These are phyloP conservation scores for Choloepus hoffmanni DNA, from an alignment of 2,113 vertebrate species.

Conservation along the genomic window DNA sequence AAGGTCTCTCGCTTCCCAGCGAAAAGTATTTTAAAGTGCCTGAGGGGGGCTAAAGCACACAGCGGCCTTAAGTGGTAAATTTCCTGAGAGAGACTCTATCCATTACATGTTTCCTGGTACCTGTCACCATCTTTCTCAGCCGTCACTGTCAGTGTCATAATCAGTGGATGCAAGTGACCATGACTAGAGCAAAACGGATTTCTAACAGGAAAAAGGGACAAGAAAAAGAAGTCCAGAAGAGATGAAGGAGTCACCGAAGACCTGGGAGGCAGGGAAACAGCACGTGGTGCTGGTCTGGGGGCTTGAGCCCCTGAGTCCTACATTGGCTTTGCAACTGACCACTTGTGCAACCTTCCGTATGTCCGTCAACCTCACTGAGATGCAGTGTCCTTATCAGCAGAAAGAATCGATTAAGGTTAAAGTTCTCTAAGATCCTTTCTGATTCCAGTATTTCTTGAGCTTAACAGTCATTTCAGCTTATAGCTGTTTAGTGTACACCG, in stretches of 20 bases:
- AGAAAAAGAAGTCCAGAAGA: neutral
- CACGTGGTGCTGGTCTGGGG: neutral
- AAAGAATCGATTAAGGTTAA: neutral
- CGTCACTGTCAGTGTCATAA: neutral
- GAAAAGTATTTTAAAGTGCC: constrained; percentile 66
- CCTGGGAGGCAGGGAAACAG: too few species aligned
- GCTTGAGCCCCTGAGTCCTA: rapidly evolving
- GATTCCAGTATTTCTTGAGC: neutral
- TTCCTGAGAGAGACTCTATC: constrained; percentile 5
- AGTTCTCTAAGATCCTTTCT: neutral
- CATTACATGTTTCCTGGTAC: neutral
- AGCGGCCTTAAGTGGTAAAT: constrained; percentile 51
- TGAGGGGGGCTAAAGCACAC: neutral
- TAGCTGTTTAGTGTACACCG: neutral
- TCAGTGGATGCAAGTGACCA: neutral
- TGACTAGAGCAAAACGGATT: constrained; percentile 23
- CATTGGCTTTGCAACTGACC: too few species aligned
- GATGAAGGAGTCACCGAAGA: neutral
- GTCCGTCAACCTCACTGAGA: neutral
- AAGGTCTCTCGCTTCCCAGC: constrained; percentile 38
- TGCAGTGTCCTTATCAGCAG: neutral
- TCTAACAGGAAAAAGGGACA: neutral
- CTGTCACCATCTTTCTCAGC: neutral
- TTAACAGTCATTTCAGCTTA: constrained; percentile 34
- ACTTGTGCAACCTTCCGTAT: neutral